Conservation (phyloP, 2,113 vertebrate genomes). For the Anolis carolinensis region DNA sequence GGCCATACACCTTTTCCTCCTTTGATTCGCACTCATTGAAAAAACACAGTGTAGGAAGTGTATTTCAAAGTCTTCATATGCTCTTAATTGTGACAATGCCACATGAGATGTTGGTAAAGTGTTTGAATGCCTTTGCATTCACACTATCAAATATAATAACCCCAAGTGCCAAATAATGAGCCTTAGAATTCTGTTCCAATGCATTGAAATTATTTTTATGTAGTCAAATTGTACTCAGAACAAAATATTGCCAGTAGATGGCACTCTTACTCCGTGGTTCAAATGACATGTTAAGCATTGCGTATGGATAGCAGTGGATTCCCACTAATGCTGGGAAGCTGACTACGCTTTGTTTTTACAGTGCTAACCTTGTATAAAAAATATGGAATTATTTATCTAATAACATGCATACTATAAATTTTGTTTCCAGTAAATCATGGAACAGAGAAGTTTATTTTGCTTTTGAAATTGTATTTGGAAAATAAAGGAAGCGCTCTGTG, state of each 20-base stretch:
- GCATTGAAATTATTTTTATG: neutral
- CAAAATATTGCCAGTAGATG: slow-evolving; percentile 25
- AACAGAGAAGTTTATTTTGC: neutral
- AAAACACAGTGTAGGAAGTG: too few species aligned
- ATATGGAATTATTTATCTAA: neutral
- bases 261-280: slow-evolving; percentile 2
- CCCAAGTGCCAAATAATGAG: too few species aligned
- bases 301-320: neutral
- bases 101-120: neutral
- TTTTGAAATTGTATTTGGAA: neutral
- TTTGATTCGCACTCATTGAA: neutral
- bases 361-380: neutral
- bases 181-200: neutral
- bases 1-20: neutral
- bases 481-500: neutral
- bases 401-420: neutral
- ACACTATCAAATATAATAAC: too few species aligned
- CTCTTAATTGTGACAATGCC: neutral
- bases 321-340: neutral
- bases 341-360: neutral
- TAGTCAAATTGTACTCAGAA: neutral
- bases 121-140: neutral
- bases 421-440: neutral
- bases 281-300: neutral
- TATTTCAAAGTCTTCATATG: neutral